Conservation (phyloP, 2,113 vertebrate genomes). For the Gambusia affinis region DNA sequence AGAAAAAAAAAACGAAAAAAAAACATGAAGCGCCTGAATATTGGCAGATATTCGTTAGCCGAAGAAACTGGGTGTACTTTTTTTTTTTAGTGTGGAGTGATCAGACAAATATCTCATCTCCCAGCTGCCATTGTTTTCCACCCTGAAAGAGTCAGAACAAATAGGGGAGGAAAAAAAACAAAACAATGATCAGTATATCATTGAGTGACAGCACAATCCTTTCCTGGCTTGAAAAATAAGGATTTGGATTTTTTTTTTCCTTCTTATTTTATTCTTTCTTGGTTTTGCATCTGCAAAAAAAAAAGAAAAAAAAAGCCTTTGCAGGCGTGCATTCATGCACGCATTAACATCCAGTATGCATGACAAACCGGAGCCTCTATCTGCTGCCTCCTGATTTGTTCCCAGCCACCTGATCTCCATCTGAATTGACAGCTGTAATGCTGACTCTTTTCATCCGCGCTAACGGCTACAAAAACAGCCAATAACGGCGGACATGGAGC, state of each 20-base stretch:
- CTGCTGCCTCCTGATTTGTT: conserved; percentile 85
- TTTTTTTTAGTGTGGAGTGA: conserved; percentile 38
- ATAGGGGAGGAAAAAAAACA: conserved; percentile 10
- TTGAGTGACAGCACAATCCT: conserved; percentile 35
- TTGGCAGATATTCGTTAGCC: conserved; percentile 50
- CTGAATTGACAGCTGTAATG: conserved; percentile 79
- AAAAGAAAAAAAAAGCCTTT: conserved; percentile 46
- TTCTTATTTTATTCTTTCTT: not conserved
- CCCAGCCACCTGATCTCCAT: conserved; percentile 76
- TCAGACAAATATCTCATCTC: conserved; percentile 40
- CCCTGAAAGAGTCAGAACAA: conserved; percentile 19
- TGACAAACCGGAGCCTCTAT: conserved; percentile 60
- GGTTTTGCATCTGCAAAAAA: conserved; percentile 57
- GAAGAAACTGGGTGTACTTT: conserved; percentile 45
- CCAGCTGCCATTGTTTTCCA: conserved; percentile 58
- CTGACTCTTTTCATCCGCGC: conserved; percentile 73
- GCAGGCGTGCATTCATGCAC: conserved; percentile 62
- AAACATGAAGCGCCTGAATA: conserved; percentile 52
- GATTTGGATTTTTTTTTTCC: conserved; percentile 41
- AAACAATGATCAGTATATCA: conserved; percentile 45
- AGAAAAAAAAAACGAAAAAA: not conserved
- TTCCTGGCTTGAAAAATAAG: conserved; percentile 26
- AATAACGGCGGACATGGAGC: conserved; percentile 48
- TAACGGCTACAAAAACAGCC: conserved; percentile 62
- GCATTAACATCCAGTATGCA: conserved; percentile 46